These are phyloP conservation scores for Anabas testudineus DNA, from an alignment of 2,797 vertebrate genomes.

Conservation along the genomic window DNA sequence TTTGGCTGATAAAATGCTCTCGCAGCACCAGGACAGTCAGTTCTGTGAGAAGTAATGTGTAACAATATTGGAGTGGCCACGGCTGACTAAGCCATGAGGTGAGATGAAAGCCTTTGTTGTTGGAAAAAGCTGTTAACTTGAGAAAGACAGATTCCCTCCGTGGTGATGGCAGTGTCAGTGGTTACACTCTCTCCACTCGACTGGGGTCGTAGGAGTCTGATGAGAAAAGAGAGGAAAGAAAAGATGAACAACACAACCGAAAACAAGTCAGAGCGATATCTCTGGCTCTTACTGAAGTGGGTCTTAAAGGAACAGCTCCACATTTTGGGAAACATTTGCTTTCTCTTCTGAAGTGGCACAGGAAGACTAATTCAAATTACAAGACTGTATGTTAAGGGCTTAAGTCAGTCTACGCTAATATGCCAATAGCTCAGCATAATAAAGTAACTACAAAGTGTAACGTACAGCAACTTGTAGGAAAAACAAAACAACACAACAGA, in stretches of 20 bases:
- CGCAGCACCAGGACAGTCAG: constrained; percentile 73
- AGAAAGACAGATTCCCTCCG: constrained; percentile 66
- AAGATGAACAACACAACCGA: constrained; percentile 17
- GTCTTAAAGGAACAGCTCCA: background rate
- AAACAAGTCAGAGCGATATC: constrained; percentile 20
- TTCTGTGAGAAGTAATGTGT: constrained; percentile 59
- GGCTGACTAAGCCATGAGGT: constrained; percentile 55
- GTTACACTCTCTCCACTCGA: constrained; percentile 94
- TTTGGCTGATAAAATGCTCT: constrained; percentile 75
- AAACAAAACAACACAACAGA: too few species aligned
- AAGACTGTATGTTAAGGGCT: background rate
- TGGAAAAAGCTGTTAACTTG: constrained; percentile 64
- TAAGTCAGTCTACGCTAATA: background rate
- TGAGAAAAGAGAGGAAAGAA: constrained; percentile 59
- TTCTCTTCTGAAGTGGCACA: background rate
- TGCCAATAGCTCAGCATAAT: too few species aligned
- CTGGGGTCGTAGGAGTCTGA: constrained; percentile 93
- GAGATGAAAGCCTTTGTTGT: constrained; percentile 71
- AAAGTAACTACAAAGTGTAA: too few species aligned
- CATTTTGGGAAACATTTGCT: background rate
- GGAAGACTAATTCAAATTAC: background rate
- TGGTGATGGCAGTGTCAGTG: constrained; percentile 65
- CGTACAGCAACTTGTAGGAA: too few species aligned
- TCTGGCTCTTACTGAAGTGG: constrained; percentile 1
- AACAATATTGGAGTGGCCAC: constrained; percentile 60